phyloP scores from a whole-genome alignment of 2,113 vertebrate genomes.

The Eurypyga helias region DNA sequence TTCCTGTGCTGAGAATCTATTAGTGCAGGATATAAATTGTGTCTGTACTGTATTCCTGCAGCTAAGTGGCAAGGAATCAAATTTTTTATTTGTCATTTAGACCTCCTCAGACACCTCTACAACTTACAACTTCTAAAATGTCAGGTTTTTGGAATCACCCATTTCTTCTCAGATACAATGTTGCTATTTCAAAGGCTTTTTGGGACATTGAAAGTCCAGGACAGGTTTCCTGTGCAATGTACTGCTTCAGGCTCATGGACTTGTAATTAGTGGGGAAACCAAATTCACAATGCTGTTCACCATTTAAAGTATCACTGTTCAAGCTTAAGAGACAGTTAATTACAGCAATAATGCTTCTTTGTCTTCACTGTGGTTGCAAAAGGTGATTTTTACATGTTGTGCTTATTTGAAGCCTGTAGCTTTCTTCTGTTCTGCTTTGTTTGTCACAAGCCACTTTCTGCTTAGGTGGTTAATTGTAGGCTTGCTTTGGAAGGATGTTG shows the following conservation, averaged over 20 bases:
- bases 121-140: not conserved
- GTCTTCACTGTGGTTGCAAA: not conserved
- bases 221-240: not conserved
- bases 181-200: slow-evolving; percentile 1
- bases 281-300: not conserved
- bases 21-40: not conserved
- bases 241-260: not conserved
- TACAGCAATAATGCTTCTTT: not conserved
- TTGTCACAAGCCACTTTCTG: not conserved
- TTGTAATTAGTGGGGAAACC: not conserved
- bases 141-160: not conserved
- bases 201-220: not conserved
- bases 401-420: not conserved
- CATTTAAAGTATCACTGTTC: not conserved
- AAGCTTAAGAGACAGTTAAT: not conserved
- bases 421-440: not conserved
- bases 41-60: not conserved
- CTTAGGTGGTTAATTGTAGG: not conserved
- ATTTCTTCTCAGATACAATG: not conserved
- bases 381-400: not conserved
- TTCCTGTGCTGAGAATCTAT: not conserved
- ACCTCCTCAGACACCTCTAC: not conserved
- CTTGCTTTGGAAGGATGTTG: not conserved
- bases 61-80: not conserved
- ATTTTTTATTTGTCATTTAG: not conserved